phyloP scores from a whole-genome alignment of 2,113 vertebrate species.

The Urocitellus parryii region DNA sequence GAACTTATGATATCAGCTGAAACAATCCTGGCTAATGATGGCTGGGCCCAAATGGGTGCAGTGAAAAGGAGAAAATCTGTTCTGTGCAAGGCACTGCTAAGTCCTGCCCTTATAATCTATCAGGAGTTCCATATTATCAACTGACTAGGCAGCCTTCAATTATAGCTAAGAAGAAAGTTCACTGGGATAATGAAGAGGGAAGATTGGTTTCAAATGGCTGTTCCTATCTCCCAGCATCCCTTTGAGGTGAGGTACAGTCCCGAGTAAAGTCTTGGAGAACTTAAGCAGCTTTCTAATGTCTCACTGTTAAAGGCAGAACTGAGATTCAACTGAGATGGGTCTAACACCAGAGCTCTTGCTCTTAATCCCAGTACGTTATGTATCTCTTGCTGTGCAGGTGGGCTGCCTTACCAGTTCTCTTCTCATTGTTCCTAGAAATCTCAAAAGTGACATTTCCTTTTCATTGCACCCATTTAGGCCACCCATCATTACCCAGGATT shows the following conservation, averaged over 20 bases:
- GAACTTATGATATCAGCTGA: too few species aligned
- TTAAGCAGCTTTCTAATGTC: neutral
- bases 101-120: neutral
- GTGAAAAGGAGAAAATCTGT: neutral
- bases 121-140: neutral
- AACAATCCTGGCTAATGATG: too few species aligned
- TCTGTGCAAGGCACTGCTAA: neutral
- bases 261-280: neutral
- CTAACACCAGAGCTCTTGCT: neutral
- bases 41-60: too few species aligned
- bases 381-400: neutral
- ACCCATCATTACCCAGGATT: neutral
- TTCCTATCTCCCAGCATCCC: neutral
- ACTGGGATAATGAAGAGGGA: neutral
- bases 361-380: too few species aligned
- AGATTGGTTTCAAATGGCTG: neutral
- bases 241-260: neutral
- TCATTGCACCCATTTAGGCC: neutral
- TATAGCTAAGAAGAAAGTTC: neutral
- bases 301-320: neutral
- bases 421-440: neutral
- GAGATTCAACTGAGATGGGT: neutral
- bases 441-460: neutral
- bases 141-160: neutral
- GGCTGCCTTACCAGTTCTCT: neutral